Percentiles rank a stretch among this genome's conserved stretches.
These are phyloP conservation scores for Timandra comae DNA, from an alignment of 2,888 invertebrate species.

Conservation along the genomic window DNA sequence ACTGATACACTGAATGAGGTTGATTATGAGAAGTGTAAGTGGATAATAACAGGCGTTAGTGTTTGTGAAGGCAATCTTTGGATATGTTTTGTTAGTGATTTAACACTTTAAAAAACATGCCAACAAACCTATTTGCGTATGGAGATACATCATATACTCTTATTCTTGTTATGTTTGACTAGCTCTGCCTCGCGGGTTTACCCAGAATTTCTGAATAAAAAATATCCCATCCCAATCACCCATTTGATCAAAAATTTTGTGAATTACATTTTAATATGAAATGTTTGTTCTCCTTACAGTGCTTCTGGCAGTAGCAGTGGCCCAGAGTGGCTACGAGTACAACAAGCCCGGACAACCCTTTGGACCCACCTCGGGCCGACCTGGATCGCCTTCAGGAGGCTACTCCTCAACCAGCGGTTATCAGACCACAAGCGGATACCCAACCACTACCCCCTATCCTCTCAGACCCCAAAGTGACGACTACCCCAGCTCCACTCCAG, in stretches of 20 bases:
- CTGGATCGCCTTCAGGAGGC: slow-evolving; percentile 24
- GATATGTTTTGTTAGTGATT: no score
- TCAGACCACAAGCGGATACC: slow-evolving; percentile 26
- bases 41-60: no score
- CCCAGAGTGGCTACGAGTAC: slow-evolving; percentile 86
- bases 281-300: slow-evolving; percentile 36
- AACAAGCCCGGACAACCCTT: slow-evolving; percentile 81
- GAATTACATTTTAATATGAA: no score
- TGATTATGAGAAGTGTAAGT: slow-evolving; percentile 17
- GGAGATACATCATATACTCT: no score
- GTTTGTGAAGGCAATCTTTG: no score
- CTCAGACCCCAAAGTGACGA: slow-evolving; percentile 34
- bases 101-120: no score
- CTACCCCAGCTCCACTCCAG: slow-evolving; percentile 40
- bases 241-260: no score
- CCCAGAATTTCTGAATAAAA: no score
- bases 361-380: slow-evolving; percentile 43
- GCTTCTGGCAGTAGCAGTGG: slow-evolving; percentile 50
- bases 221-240: no score
- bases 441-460: slow-evolving; percentile 45
- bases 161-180: no score
- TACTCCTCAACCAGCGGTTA: slow-evolving; percentile 5
- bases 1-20: slow-evolving; percentile 13
- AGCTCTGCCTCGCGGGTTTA: no score
- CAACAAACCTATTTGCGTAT: no score